Conservation (phyloP, 2,797 vertebrate genomes). For the Enteromius afrohamiltoni region DNA sequence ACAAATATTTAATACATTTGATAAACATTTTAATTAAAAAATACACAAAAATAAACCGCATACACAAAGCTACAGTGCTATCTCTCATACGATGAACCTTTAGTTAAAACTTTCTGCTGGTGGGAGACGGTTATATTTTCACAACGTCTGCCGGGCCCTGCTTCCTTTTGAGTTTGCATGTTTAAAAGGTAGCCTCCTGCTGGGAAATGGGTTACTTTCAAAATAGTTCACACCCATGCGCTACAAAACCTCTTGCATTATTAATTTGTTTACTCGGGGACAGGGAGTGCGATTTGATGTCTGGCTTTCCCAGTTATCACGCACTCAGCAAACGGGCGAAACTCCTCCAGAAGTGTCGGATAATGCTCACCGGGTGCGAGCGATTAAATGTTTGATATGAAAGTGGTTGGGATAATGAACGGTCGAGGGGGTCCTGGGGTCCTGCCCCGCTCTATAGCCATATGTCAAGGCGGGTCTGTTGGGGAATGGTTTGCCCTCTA, state of each 20-base stretch:
- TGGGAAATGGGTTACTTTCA: constrained; percentile 60
- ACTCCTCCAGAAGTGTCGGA: not conserved
- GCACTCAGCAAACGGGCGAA: constrained; percentile 31
- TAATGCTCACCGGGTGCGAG: not conserved
- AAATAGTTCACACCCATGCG: constrained; percentile 52
- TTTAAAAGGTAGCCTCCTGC: constrained; percentile 52
- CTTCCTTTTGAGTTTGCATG: constrained; percentile 31
- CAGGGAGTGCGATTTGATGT: constrained; percentile 44
- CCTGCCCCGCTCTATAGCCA: constrained; percentile 13
- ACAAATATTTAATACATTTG: not conserved
- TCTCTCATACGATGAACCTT: not conserved
- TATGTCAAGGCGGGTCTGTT: constrained; percentile 47
- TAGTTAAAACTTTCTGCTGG: not conserved
- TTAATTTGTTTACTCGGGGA: constrained; percentile 64
- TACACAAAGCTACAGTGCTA: constrained; percentile 19
- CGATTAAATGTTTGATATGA: not conserved
- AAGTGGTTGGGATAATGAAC: constrained; percentile 31
- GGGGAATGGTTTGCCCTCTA: constrained; percentile 59
- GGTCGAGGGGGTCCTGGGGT: constrained; percentile 20
- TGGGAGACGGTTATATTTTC: not conserved
- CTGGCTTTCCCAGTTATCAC: constrained; percentile 36
- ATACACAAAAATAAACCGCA: not conserved
- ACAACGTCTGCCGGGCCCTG: constrained; percentile 1
- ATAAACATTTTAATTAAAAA: not conserved
- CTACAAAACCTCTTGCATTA: constrained; percentile 63